Conservation (phyloP, 2,888 invertebrate genomes). For the Oscheius myriophilus region DNA sequence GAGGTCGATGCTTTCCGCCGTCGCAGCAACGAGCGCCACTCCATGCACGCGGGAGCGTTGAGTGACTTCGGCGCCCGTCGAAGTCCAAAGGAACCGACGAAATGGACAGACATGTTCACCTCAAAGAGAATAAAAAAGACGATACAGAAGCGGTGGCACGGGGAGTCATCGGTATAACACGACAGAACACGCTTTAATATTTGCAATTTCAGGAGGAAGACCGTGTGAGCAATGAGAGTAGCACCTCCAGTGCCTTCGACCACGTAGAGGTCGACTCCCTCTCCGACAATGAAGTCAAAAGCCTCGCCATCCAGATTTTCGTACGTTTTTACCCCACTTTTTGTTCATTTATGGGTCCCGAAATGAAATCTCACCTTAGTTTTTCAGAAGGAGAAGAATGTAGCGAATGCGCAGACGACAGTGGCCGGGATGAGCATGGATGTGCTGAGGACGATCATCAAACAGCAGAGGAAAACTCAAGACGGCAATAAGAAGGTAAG, state of each 20-base stretch:
- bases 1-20: constrained; percentile 32
- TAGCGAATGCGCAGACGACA: background rate
- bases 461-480: background rate
- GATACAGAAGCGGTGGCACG: constrained; percentile 29
- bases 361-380: too few species aligned
- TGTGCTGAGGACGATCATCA: background rate
- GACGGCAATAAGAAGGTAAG: constrained; percentile 5
- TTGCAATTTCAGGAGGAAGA: constrained; percentile 28
- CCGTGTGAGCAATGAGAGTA: constrained; percentile 28
- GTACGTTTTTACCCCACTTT: constrained; percentile 4
- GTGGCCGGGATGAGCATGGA: constrained; percentile 2
- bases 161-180: constrained; percentile 20
- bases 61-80: constrained; percentile 41
- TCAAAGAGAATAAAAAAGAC: constrained; percentile 43
- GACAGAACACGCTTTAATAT: background rate
- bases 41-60: constrained; percentile 40
- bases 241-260: constrained; percentile 13
- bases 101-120: constrained; percentile 49
- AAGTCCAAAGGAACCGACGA: constrained; percentile 36
- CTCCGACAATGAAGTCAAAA: constrained; percentile 10
- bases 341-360: background rate
- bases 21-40: constrained; percentile 44
- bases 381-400: constrained; percentile 14
- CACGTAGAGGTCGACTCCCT: constrained; percentile 22
- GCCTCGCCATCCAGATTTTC: background rate